A percentile compares a stretch with the other conserved stretches of the same genome.
Conservation (phyloP, 2,797 vertebrate species). For the Syndactyla subalaris region DNA sequence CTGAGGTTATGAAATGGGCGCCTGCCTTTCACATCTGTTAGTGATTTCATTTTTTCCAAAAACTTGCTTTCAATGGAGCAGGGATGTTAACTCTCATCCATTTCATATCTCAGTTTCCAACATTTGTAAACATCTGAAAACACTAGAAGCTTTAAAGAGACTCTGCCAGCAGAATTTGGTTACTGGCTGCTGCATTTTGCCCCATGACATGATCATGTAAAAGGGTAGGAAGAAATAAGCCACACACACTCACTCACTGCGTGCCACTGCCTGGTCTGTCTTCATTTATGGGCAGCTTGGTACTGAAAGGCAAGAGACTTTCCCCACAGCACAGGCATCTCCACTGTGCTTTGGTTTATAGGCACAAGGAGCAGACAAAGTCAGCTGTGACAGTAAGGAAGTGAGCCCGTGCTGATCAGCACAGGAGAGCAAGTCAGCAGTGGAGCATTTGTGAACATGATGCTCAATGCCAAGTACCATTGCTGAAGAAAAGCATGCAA, state of each 20-base stretch:
- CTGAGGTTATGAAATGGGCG: not conserved
- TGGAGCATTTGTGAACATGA: not conserved
- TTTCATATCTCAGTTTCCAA: not conserved
- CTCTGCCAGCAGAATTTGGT: not conserved
- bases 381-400: not conserved
- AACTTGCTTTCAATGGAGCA: not conserved
- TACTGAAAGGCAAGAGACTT: not conserved
- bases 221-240: not conserved
- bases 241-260: rapidly evolving
- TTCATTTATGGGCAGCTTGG: not conserved
- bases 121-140: not conserved
- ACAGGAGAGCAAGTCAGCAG: not conserved
- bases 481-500: not conserved
- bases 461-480: not conserved
- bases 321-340: not conserved
- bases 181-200: not conserved
- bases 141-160: not conserved
- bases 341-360: not conserved
- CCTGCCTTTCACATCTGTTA: not conserved
- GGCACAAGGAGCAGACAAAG: not conserved
- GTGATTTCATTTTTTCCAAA: not conserved
- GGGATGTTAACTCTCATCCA: not conserved
- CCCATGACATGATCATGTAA: rapidly evolving
- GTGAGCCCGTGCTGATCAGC: not conserved
- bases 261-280: not conserved